phyloP scores from a whole-genome alignment of 2,113 vertebrate species.

The Sardina pilchardus region DNA sequence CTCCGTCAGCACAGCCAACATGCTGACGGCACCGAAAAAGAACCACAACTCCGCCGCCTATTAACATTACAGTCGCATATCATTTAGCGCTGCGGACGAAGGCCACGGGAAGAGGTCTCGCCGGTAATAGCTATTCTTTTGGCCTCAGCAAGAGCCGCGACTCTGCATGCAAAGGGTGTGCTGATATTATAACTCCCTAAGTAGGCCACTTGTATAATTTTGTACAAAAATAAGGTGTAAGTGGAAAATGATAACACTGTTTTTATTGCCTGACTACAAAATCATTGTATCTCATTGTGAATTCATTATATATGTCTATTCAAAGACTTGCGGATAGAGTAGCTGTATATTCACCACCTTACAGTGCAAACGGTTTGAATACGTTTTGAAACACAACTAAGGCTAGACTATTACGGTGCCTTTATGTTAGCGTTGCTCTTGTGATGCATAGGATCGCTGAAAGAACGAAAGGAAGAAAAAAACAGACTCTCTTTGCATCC shows the following conservation, averaged over 20 bases:
- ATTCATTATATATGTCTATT: background rate
- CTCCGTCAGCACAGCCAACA: background rate
- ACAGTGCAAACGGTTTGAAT: background rate
- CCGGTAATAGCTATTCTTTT: background rate
- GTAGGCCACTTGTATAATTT: background rate
- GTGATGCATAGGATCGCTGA: background rate
- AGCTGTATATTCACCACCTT: background rate
- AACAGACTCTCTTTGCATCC: constrained; percentile 43
- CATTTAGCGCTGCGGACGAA: background rate
- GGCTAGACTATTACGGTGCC: constrained; percentile 24
- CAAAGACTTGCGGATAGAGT: background rate
- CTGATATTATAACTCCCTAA: background rate
- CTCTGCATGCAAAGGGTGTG: background rate
- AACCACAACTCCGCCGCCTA: background rate
- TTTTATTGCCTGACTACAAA: background rate
- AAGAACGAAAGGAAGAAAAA: constrained; percentile 20
- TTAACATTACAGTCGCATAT: constrained; percentile 14
- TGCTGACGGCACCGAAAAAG: background rate
- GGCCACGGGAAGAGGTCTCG: background rate
- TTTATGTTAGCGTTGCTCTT: constrained; percentile 46
- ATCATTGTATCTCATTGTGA: background rate
- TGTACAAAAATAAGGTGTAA: background rate
- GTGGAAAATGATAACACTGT: background rate
- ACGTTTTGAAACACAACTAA: constrained; percentile 7
- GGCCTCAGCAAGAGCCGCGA: background rate